A percentile compares a stretch with the other conserved stretches of the same genome.
phyloP scores from a whole-genome alignment of 92 coral and sea anemone species.

The Meandrina meandrites region DNA sequence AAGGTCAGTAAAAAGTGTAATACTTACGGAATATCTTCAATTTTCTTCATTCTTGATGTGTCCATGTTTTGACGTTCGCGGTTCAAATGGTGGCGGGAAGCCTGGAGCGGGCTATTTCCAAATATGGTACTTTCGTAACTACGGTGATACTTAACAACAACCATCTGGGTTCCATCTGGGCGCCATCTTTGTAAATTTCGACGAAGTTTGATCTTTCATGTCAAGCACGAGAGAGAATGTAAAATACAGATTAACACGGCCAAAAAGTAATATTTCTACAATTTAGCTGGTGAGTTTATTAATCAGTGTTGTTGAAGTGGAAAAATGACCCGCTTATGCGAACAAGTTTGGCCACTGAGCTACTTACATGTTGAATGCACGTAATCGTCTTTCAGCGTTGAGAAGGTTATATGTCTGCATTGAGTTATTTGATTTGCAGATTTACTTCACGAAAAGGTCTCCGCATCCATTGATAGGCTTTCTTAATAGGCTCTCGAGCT shows the following conservation, averaged over 20 bases:
- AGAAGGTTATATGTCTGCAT: too few relatives aligned
- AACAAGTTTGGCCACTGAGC: background rate
- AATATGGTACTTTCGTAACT: conserved; percentile 67
- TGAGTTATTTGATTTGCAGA: too few relatives aligned
- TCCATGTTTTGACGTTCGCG: conserved; percentile 31
- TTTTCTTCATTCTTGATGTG: background rate
- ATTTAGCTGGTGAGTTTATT: conserved; percentile 14
- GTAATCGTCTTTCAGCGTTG: background rate
- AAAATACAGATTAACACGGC: background rate
- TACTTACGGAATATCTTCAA: conserved; percentile 45
- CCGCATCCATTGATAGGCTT: too few relatives aligned
- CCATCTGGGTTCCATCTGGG: conserved; percentile 77
- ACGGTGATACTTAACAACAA: conserved; percentile 73
- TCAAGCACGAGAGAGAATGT: background rate
- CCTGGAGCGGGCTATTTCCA: conserved; percentile 31
- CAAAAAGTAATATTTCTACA: background rate
- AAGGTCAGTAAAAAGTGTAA: background rate
- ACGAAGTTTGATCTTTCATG: background rate
- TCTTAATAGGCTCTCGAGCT: too few relatives aligned
- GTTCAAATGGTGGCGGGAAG: background rate
- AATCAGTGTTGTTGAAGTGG: background rate
- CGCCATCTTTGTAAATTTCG: conserved; percentile 66
- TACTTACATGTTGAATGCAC: background rate
- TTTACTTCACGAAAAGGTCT: too few relatives aligned
- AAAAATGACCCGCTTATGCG: background rate